Conservation (phyloP, 2,797 vertebrate genomes). For the Passerculus sandwichensis region DNA sequence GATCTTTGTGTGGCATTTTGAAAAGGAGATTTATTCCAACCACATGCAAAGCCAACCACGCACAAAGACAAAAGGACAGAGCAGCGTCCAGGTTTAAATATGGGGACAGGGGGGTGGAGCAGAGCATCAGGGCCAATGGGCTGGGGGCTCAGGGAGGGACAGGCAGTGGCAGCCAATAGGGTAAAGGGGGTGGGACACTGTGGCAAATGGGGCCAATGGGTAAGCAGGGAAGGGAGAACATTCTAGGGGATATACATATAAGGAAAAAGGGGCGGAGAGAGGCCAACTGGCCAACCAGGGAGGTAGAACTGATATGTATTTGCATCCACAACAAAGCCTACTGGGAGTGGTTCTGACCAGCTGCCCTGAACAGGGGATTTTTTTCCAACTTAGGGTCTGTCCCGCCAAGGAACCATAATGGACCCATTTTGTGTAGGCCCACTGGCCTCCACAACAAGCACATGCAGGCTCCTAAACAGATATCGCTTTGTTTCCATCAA, state of each 20-base stretch:
- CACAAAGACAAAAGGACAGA: not conserved
- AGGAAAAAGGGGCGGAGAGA: not conserved
- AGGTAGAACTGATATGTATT: not conserved
- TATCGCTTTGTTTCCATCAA: not conserved
- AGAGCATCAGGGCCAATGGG: not conserved
- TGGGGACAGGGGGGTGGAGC: not conserved
- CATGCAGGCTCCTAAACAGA: not conserved
- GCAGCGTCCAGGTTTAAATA: not conserved
- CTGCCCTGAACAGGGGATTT: not conserved
- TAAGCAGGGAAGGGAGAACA: not conserved
- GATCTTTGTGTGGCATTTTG: not conserved
- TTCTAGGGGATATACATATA: not conserved
- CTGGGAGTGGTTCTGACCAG: not conserved
- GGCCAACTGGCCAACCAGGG: not conserved
- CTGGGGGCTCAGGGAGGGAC: not conserved
- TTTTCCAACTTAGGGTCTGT: not conserved
- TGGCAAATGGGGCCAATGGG: not conserved
- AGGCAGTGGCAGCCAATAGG: not conserved
- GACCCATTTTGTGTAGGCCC: not conserved
- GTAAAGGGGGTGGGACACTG: not conserved
- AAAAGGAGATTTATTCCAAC: not conserved
- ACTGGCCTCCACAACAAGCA: not conserved
- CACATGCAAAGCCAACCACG: rapidly evolving
- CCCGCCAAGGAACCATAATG: not conserved
- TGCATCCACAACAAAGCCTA: not conserved